A percentile compares a stretch with the other conserved stretches of the same genome.
Evolutionary conservation across 2,888 invertebrate species (phyloP).

Genomic region (Melinaea marsaeus): DNA sequence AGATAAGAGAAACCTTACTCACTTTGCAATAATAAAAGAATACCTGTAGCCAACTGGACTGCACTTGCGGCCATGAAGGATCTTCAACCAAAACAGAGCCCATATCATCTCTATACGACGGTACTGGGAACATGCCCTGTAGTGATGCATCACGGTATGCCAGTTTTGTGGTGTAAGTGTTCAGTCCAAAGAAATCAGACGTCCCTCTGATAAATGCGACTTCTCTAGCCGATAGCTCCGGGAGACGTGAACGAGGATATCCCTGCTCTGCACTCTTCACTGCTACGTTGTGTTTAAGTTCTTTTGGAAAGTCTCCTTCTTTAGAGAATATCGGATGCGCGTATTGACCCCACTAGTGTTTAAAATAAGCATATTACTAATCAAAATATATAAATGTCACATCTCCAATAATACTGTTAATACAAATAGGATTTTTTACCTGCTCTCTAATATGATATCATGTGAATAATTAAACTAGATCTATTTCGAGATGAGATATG

Average conservation of each 20-base stretch:
- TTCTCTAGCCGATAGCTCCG: conserved; percentile 74
- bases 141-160: conserved; percentile 56
- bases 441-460: too few species aligned
- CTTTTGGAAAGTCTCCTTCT: conserved; percentile 71
- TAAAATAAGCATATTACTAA: neutral
- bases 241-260: conserved; percentile 62
- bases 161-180: conserved; percentile 78
- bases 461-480: too few species aligned
- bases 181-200: conserved; percentile 82
- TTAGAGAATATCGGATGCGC: conserved; percentile 59
- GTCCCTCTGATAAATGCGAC: conserved; percentile 77
- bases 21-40: neutral
- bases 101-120: conserved; percentile 62
- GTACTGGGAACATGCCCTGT: conserved; percentile 55
- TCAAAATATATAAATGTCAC: neutral
- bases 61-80: conserved; percentile 49
- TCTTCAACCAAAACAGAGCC: conserved; percentile 50
- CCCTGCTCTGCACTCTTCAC: conserved; percentile 70
- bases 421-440: too few species aligned
- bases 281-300: conserved; percentile 61
- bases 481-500: too few species aligned
- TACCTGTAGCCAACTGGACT: conserved; percentile 57
- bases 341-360: conserved; percentile 65
- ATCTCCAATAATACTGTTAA: neutral
- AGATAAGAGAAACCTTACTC: too few species aligned